Evolutionary conservation across 2,113 vertebrate species (phyloP).

Genomic region (Stegastes partitus): DNA sequence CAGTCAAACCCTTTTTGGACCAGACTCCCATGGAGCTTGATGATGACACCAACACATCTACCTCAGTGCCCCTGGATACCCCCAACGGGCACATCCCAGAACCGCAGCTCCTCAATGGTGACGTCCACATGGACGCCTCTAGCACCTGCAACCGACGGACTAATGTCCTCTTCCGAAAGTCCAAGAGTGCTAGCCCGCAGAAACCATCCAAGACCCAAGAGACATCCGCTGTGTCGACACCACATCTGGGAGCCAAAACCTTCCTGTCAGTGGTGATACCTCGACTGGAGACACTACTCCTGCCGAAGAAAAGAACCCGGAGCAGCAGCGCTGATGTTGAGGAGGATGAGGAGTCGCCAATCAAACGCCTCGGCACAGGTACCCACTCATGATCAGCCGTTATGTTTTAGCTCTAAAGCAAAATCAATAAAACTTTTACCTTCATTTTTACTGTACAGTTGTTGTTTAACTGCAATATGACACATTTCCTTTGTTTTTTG

Average conservation of each 20-base stretch:
- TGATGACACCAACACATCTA: slow-evolving; percentile 88
- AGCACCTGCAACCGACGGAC: slow-evolving; percentile 91
- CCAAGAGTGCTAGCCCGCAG: slow-evolving; percentile 96
- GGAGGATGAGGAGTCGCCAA: slow-evolving; percentile 89
- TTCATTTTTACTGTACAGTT: neutral
- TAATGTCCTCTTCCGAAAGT: slow-evolving; percentile 93
- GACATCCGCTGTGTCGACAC: slow-evolving; percentile 86
- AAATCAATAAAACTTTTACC: neutral
- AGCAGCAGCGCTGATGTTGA: slow-evolving; percentile 92
- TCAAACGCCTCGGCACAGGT: slow-evolving; percentile 96
- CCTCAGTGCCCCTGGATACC: slow-evolving; percentile 86
- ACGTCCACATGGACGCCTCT: slow-evolving; percentile 86
- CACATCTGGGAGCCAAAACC: slow-evolving; percentile 95
- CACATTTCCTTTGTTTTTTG: too few relatives aligned
- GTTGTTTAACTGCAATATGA: too few relatives aligned
- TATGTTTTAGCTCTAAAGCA: neutral
- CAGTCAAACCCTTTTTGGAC: slow-evolving; percentile 88
- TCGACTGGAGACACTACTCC: slow-evolving; percentile 96
- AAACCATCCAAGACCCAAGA: slow-evolving; percentile 90
- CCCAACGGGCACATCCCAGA: slow-evolving; percentile 89
- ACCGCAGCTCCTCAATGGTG: slow-evolving; percentile 85
- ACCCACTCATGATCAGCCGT: neutral
- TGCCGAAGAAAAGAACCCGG: slow-evolving; percentile 94
- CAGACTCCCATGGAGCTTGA: slow-evolving; percentile 89
- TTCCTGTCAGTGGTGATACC: slow-evolving; percentile 99